phyloP scores from a whole-genome alignment of 2,888 invertebrate species.

The Tiliacea citrago region DNA sequence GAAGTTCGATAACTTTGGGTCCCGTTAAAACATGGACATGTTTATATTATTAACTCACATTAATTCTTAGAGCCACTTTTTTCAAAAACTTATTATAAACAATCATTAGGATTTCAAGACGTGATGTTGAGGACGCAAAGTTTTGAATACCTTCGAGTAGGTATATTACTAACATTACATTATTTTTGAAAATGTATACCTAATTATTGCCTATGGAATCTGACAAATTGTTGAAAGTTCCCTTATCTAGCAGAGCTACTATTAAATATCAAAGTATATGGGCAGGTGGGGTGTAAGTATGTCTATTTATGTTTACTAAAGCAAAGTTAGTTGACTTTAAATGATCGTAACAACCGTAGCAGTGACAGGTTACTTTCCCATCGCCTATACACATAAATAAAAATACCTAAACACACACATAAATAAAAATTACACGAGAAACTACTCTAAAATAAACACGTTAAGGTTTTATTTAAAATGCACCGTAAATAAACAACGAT shows the following conservation, averaged over 20 bases:
- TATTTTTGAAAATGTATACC: not conserved
- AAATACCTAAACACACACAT: conserved; percentile 26
- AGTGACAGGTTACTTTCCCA: conserved; percentile 54
- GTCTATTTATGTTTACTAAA: conserved; percentile 51
- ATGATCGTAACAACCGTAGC: conserved; percentile 42
- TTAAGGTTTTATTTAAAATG: conserved; percentile 50
- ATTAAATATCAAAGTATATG: not conserved
- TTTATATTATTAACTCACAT: not conserved
- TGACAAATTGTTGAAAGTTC: not conserved
- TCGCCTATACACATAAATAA: conserved; percentile 32
- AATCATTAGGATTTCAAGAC: not conserved
- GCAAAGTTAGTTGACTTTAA: conserved; percentile 50
- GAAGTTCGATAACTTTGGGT: not conserved
- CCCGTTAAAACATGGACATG: not conserved
- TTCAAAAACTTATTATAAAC: not conserved
- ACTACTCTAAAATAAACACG: conserved; percentile 26
- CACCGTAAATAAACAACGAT: conserved; percentile 41
- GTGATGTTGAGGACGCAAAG: not conserved
- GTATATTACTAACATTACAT: too few relatives aligned
- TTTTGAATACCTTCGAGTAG: not conserved
- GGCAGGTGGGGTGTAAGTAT: not conserved
- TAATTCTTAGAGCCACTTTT: not conserved
- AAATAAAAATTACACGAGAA: conserved; percentile 40
- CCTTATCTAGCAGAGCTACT: not conserved
- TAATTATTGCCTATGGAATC: not conserved